Base-by-base conservation (phyloP, 2,113 vertebrate species). In the Mormyrus iriodes region DNA sequence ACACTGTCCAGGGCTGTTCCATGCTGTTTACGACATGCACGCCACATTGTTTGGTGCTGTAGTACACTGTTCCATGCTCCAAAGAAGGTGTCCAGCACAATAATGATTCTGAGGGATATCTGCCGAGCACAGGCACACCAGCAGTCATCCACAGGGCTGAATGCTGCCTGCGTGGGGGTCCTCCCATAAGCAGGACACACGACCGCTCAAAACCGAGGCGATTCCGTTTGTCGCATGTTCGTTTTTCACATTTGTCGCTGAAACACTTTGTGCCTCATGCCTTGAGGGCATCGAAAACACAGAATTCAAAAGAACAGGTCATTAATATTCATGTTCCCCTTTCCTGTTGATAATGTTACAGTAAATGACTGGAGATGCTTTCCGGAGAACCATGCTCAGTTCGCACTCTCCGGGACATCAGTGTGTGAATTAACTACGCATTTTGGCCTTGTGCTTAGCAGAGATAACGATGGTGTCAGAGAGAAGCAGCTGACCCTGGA, bases 321-420 rank as follows among this genome's bases (percentile, higher is more conserved):
- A 95, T 96, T 92, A 95, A 95, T 95, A 95, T 96, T 95, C 93
- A 95, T 95, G 90, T n/a, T 89, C 88, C 73, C 51, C 91, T 92
- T 94, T 94, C 93, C 92, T 94, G 92, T 93, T 94, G 95, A 95
- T 95, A 95, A 94, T 94, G 92, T 93, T 93, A 93, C 93, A 94
- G 92, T 94, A 95, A 95, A 95, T 93, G 93, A 93, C 93, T 91
- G 93, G 89, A 91, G 92, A 94, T 94, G 92, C 92, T 93, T 92
- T 93, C 92, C 92, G 89, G 90, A 93, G 93, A 92, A 93, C 90
- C 90, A 90, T 58, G 91, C 91, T 91, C 92, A 85, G 89, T 93
- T 53, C 42, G 88, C 88, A 61, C 55, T 55, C 46, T 31, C 48
- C 27, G 27, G 48, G 44, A 85, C 84, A 85, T 85, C 13, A 5